Base-by-base conservation (phyloP, 2,113 vertebrate species). In the Hippopotamus amphibius region DNA sequence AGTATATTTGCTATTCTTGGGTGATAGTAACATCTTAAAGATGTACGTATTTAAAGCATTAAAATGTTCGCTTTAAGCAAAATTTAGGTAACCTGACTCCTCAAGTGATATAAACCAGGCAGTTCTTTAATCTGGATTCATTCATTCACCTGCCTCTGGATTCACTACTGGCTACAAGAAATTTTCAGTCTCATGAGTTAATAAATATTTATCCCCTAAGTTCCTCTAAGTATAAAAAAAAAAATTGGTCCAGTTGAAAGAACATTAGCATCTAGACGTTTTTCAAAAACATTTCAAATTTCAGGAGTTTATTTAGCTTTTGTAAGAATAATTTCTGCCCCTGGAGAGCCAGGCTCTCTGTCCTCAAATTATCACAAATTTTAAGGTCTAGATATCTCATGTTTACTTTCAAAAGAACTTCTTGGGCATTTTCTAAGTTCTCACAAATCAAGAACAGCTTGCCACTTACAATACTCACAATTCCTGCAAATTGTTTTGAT, bases 371-470 rank as follows among this genome's bases (percentile, higher is more conserved):
- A 55, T 55, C 53, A 59, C 14, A 82, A 43, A 7, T 71, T 84
- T 87, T n/a, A 79, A 86, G 50, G 43, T 59, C 79, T 65, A 33
- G 41, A 33, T 30, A 66, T 26, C 55, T 93, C 50, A 19, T 19
- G 28, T 82, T 90, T 85, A 65, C 61, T 86, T 69, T 71, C 59
- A 59, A 55, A 86, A 86, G 26, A 53, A 46, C 14, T 66, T 92
- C 43, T 76, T 90, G 9, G 21, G 48, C 22, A 79, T 24, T 90
- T 74, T 90, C 14, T 85, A 19, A 66, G 37, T n/a, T 88, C 68
- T 90, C 88, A 92, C 21, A 86, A 81, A 88, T 50, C 61, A 97
- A 63, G 17, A n/a, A 48, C 21, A 92, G 41, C 6, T 43, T 80
- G 46, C n/a, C 48, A 93, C 19, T 65, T 57, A 74, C 6, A 59